Conservation (phyloP, 2,113 vertebrate species). For the Equus quagga region DNA sequence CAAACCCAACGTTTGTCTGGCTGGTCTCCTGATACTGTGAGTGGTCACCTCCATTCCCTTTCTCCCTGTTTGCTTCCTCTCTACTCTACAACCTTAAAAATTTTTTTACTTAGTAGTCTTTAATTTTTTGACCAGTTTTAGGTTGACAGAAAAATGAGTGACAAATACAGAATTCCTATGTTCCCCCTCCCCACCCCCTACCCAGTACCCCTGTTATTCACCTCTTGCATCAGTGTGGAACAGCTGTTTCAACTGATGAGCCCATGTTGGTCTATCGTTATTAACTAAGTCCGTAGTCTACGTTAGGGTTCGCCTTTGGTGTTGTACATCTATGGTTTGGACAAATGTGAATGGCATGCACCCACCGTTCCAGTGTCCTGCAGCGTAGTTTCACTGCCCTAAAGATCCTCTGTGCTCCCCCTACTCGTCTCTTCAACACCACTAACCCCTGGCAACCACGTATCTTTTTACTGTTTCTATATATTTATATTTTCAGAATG, state of each 20-base stretch:
- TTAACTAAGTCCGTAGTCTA: neutral
- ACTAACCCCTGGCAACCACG: neutral
- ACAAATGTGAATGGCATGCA: neutral
- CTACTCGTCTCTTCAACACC: neutral
- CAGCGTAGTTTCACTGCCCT: neutral
- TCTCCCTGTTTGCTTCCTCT: neutral
- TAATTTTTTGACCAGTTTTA: neutral
- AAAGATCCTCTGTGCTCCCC: no score
- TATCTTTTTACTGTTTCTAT: neutral
- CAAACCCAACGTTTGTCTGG: neutral
- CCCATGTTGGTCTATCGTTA: neutral
- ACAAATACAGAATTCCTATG: no score
- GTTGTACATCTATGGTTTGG: neutral
- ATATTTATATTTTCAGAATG: neutral
- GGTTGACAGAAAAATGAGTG: neutral
- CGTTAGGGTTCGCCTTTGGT: neutral
- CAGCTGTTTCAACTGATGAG: neutral
- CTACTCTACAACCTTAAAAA: neutral
- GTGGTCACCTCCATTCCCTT: neutral
- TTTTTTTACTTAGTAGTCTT: neutral
- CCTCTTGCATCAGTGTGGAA: neutral
- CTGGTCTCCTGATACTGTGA: fast-evolving
- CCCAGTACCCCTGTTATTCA: neutral
- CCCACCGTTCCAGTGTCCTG: no score
- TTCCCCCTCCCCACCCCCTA: neutral